Base-by-base conservation (phyloP, 2,888 invertebrate species). In the Alloplasta piceator region DNA sequence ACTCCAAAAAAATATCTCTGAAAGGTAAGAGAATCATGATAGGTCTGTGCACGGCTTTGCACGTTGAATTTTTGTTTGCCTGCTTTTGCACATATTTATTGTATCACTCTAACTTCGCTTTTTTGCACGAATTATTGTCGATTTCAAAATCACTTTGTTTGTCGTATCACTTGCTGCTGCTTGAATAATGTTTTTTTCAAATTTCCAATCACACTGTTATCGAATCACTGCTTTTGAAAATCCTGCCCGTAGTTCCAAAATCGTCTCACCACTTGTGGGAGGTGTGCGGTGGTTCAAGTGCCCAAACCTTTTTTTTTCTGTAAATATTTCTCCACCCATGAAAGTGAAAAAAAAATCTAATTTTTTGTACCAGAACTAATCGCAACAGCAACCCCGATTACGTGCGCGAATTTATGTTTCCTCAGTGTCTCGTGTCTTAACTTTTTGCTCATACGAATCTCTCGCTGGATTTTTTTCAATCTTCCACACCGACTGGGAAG, bases 281-380 rank as follows among this genome's bases (percentile, higher is more conserved):
- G 87, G 87, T 87, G 86, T 87, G 85, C 81, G 85, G 85, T 86
- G 86, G 79, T 82, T 61, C 12, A 50, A 74, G 48, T 76, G 68
- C 58, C 43, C n/a, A 78, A 38, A 41, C 67, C 43, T 73, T 39
- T 73, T 63, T 12, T 39, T 14, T 67, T 66, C 61, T 52, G 61
- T 63, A 63, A 55, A 64, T 64, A 70, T 63, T 70, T 48, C 39
- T 64, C 41, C 12, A 41, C 12, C 55, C 36, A 14, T 64, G 48
- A 10, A 7, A 72, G n/a, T 14, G 38, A 48, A 36, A 52, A 52
- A 60, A 48, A 61, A 7, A 26, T 50, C 50, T 26, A 72, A 63
- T 39, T 71, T 63, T 41, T 50, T 46, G 36, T 10, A 60, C 39
- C 16, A 36, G 12, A 56, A 46, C 50, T 64, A 61, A 67, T 72